These are phyloP conservation scores for Chloroceryle amazona DNA, from an alignment of 2,797 vertebrate genomes.

Conservation along the genomic window DNA sequence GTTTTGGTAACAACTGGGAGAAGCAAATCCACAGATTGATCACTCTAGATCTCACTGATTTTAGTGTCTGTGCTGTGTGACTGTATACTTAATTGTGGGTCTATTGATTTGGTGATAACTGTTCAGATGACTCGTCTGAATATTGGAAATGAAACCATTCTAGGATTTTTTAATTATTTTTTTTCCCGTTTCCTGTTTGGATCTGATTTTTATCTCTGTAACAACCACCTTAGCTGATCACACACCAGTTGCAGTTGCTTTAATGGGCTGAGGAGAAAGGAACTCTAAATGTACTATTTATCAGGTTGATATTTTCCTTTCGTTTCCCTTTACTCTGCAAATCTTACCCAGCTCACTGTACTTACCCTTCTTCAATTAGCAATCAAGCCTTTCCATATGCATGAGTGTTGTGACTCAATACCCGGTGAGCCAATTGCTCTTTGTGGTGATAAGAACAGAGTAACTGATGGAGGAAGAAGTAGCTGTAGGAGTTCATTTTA, in stretches of 20 bases:
- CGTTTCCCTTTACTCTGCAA: background rate
- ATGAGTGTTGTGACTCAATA: background rate
- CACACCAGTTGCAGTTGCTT: background rate
- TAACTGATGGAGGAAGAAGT: background rate
- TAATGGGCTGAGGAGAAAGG: background rate
- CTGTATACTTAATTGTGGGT: background rate
- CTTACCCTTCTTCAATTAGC: slow-evolving; percentile 40
- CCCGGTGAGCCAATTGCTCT: background rate
- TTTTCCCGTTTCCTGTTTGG: background rate
- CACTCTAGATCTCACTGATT: background rate
- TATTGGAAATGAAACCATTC: background rate
- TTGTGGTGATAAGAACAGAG: background rate
- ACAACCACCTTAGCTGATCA: background rate
- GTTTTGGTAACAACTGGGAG: background rate
- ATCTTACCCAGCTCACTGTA: slow-evolving; percentile 10
- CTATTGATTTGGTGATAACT: background rate
- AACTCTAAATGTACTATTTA: slow-evolving; percentile 2
- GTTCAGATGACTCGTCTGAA: background rate
- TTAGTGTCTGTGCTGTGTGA: background rate
- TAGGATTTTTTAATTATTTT: background rate
- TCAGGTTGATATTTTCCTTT: slow-evolving; percentile 38
- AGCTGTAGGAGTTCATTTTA: background rate
- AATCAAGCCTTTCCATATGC: slow-evolving; percentile 25
- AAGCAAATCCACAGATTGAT: background rate
- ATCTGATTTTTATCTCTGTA: background rate